Evolutionary conservation across 2,888 invertebrate genomes (phyloP).

Genomic region (Parnassius apollo): DNA sequence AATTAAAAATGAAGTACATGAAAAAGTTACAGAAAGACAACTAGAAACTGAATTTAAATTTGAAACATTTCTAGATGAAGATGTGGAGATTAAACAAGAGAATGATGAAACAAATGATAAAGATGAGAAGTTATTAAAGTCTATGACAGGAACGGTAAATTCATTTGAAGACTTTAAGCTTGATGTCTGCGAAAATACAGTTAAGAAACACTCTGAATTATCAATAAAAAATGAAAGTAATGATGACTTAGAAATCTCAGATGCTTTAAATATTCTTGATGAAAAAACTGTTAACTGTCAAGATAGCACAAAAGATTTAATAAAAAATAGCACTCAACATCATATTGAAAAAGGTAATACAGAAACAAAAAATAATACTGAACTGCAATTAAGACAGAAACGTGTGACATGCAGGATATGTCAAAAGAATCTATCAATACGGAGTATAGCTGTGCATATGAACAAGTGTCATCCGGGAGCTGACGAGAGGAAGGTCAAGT

Average conservation of each 20-base stretch:
- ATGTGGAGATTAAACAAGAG: conserved; percentile 13
- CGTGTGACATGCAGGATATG: conserved; percentile 51
- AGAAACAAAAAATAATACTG: background rate
- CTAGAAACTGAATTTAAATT: background rate
- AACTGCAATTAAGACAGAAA: conserved; percentile 20
- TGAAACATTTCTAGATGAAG: background rate
- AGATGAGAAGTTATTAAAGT: background rate
- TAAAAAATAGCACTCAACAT: too few species aligned
- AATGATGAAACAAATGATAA: background rate
- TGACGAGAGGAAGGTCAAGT: conserved; percentile 47
- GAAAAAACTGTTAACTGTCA: too few species aligned
- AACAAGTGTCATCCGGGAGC: conserved; percentile 46
- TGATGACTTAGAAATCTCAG: conserved; percentile 1
- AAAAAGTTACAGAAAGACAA: background rate
- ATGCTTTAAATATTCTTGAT: background rate
- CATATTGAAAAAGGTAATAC: too few species aligned
- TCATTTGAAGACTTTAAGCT: too few species aligned
- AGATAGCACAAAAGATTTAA: too few species aligned
- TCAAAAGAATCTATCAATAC: conserved; percentile 46
- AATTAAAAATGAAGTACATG: background rate
- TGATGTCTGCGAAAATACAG: too few species aligned
- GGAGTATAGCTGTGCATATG: conserved; percentile 52
- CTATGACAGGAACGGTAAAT: background rate
- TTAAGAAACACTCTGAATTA: background rate
- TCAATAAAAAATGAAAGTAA: conserved; percentile 24